These are phyloP conservation scores for Phengaris alcon DNA, from an alignment of 2,888 invertebrate species.

Conservation along the genomic window DNA sequence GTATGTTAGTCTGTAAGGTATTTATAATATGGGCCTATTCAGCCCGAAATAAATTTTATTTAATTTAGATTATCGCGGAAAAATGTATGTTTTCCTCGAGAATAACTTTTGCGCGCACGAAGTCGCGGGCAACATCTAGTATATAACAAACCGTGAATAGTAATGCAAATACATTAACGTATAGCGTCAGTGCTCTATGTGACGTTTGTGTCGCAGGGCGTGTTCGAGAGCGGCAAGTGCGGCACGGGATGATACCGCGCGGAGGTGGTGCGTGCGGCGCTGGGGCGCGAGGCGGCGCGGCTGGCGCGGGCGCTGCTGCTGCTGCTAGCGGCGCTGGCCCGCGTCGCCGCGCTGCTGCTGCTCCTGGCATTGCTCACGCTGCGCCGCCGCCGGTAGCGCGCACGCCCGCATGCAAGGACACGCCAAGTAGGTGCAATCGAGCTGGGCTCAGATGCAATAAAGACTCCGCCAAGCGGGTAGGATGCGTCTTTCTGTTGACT, in stretches of 20 bases:
- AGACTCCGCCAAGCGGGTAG: background rate
- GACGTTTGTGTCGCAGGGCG: conserved; percentile 72
- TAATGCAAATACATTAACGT: too few relatives aligned
- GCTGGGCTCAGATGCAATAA: background rate
- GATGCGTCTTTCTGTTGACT: background rate
- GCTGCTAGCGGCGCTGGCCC: conserved; percentile 44
- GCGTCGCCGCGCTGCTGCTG: conserved; percentile 44
- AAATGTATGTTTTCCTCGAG: too few relatives aligned
- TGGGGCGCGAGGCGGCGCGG: conserved; percentile 46
- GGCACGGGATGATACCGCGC: conserved; percentile 83
- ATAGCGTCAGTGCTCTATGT: background rate
- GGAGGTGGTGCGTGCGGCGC: conserved; percentile 57
- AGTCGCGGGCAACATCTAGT: too few relatives aligned
- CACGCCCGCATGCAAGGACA: background rate
- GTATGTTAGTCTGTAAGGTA: too few relatives aligned
- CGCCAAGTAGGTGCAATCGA: background rate
- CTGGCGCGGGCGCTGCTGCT: conserved; percentile 41
- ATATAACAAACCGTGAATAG: too few relatives aligned
- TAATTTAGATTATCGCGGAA: too few relatives aligned
- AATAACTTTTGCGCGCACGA: too few relatives aligned
- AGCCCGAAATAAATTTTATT: too few relatives aligned
- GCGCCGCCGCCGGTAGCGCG: conserved; percentile 38
- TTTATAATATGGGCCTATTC: too few relatives aligned
- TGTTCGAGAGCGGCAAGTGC: conserved; percentile 93
- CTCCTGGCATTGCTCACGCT: conserved; percentile 40